Evolutionary conservation across 2,888 invertebrate species (phyloP), one percentile per base, ranked within the genome.

Genomic region (Leptura quadrifasciata): DNA sequence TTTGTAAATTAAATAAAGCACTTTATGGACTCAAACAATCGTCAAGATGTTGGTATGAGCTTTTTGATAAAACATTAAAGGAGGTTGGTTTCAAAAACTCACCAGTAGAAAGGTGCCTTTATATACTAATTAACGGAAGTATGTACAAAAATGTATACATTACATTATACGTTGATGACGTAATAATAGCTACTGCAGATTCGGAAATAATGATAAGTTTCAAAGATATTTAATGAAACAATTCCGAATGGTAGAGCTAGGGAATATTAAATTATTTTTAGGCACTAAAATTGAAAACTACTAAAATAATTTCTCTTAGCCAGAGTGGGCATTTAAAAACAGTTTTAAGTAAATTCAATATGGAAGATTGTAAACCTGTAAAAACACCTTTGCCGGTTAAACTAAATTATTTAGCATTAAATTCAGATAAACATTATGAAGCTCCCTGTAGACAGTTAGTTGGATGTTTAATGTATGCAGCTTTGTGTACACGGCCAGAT

Each of bases 251-350:
- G 47, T 47, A 47, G 47, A 47, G 8, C 47, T 47, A 4, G 47
- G 47, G 2, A 47, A 8, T 47, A 47, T 47, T 47, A 47, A 47
- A 47, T 47, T 47, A 47, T 47, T 47, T 47, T 47, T 47, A 47
- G 47, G 47, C 47, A 47, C 8, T 47, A 47, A 47, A 47, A 47
- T 47, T 10, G 1, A 47, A n/a, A 47, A 47, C 47, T 47, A 8
- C 3, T 47, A 31, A 63, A 31, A 18, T 8, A 63, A 63, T 63
- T 35, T 63, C 63, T 27, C 63, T 63, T 27, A 27, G 27, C 15
- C 63, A 63, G 27, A 63, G 63, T 63, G 35, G 63, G 17, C 31
- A 63, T 63, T 63, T 63, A 63, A 63, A 63, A 63, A 63, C 63
- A 63, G 35, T 63, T 63, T 35, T 63, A 15, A 63, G 27, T 63